phyloP scores from a whole-genome alignment of 1,140 invertebrate species.

The Brachionus angularis region DNA sequence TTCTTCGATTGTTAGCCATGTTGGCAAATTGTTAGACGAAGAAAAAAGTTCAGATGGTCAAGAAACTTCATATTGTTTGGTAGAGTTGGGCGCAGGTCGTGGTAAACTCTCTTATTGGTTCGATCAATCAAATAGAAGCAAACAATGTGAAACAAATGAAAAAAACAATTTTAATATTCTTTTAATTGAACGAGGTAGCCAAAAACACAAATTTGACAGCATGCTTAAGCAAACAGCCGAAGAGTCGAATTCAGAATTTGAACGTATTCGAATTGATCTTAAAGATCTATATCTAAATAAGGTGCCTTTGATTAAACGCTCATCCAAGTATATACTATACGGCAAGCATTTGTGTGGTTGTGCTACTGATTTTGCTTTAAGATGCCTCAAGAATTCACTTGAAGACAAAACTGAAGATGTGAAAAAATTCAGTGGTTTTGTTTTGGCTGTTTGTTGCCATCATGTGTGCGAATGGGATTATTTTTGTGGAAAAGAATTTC shows the following conservation, averaged over 20 bases:
- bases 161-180: background rate
- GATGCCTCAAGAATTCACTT: conserved; percentile 16
- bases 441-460: conserved; percentile 37
- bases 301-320: conserved; percentile 11
- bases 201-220: conserved; percentile 29
- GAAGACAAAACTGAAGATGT: background rate
- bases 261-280: conserved; percentile 26
- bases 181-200: conserved; percentile 16
- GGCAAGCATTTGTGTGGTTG: conserved; percentile 39
- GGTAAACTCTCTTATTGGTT: conserved; percentile 37
- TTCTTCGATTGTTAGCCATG: conserved; percentile 30
- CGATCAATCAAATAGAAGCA: background rate
- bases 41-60: background rate
- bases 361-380: conserved; percentile 34
- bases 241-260: background rate
- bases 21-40: background rate
- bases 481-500: conserved; percentile 31
- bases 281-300: conserved; percentile 8
- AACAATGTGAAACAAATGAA: background rate
- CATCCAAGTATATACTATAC: conserved; percentile 16
- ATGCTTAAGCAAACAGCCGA: background rate
- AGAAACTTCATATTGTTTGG: background rate
- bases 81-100: conserved; percentile 39
- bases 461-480: conserved; percentile 34
- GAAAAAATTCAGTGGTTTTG: background rate